Base-by-base conservation (phyloP, 2,888 invertebrate species). In the Microctonus aethiopoides region DNA sequence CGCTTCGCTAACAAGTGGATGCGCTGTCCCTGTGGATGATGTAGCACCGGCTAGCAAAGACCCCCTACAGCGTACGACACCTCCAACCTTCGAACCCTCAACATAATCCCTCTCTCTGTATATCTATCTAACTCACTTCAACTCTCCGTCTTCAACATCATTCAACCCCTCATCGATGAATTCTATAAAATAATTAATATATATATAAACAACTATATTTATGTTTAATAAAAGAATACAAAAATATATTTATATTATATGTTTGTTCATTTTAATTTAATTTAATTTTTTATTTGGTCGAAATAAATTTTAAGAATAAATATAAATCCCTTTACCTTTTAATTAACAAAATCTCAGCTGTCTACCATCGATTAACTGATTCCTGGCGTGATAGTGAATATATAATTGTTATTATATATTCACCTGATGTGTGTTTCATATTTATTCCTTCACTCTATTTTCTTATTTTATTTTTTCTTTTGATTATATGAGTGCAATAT, bases 1-100 rank as follows among this genome's bases (percentile, higher is more conserved):
- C 79, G 80, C 77, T 79, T 83, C 84, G 83, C 84, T 84, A 84
- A 84, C 84, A 84, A 84, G 84, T 84, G 84, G 83, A 84, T 84
- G 80, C 79, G 78, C 84, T 84, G 84, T 84, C 84, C 83, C 81
- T 80, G 82, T 75, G 80, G 79, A 84, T 84, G 84, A 84, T 84
- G 84, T 84, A 84, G 84, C 84, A 84, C 84, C 84, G 79, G 77
- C 78, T 79, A 81, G 80, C 75, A 69, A 67, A 75, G 84, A 81
- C 84, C 84, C 84, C 84, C 84, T 84, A 83, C 77, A 79, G 84
- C 78, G 83, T 77, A 80, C 78, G 79, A 84, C 84, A 84, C 84
- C 83, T 84, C 82, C 81, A 83, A 84, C 84, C 83, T 83, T 80
- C 78, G 80, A 81, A 81, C 81, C 80, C 68, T 70, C 69, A 75